These are phyloP conservation scores for Pelosia muscerda DNA, from an alignment of 2,888 invertebrate genomes.

Conservation along the genomic window DNA sequence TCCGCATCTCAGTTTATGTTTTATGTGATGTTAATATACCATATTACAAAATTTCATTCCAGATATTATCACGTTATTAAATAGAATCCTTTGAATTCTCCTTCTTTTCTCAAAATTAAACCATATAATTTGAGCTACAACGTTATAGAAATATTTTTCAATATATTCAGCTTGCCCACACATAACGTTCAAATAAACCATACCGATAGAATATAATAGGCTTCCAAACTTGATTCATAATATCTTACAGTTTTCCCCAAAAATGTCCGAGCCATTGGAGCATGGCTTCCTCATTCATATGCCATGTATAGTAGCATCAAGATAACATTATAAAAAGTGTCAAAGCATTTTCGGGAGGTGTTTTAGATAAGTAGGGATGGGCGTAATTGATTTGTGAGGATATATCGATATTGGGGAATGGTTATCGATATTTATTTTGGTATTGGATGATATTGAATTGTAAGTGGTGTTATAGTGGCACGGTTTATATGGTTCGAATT, in stretches of 20 bases:
- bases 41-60: too few species aligned
- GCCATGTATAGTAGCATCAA: constrained; percentile 31
- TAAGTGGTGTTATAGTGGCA: neutral
- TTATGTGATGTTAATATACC: too few species aligned
- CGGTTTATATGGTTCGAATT: too few species aligned
- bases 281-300: constrained; percentile 42
- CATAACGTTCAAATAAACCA: constrained; percentile 1
- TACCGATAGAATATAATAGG: neutral
- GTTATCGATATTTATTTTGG: neutral
- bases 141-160: neutral
- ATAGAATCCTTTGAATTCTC: too few species aligned
- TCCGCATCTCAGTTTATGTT: too few species aligned
- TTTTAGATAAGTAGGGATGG: constrained; percentile 36
- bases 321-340: constrained; percentile 53
- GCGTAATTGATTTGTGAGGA: neutral
- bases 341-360: constrained; percentile 34
- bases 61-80: too few species aligned
- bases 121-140: too few species aligned
- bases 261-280: constrained; percentile 35
- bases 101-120: too few species aligned
- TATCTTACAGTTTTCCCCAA: constrained; percentile 8
- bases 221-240: neutral
- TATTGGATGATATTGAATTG: neutral
- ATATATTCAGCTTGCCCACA: neutral
- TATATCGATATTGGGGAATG: constrained; percentile 11